Conservation (phyloP, 2,797 vertebrate genomes). For the Xenopus petersii region DNA sequence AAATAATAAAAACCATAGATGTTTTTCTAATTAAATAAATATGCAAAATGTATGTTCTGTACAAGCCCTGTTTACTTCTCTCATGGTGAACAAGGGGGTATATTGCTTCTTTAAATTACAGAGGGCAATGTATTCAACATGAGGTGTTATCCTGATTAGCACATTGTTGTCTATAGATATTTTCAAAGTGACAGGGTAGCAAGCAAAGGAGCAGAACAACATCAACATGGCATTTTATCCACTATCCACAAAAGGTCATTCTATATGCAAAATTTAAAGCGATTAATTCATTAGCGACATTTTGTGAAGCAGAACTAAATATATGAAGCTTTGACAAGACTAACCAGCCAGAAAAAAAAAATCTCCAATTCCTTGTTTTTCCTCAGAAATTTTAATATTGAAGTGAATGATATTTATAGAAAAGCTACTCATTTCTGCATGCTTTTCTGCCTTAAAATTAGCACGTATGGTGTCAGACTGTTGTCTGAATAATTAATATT, state of each 20-base stretch:
- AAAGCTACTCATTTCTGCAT: too few relatives aligned
- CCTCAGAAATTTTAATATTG: background rate
- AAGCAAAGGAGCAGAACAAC: background rate
- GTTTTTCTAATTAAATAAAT: too few relatives aligned
- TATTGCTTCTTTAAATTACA: too few relatives aligned
- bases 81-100: too few relatives aligned
- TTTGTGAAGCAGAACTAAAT: constrained; percentile 1
- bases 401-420: background rate
- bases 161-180: background rate
- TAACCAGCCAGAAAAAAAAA: background rate
- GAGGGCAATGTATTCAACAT: too few relatives aligned
- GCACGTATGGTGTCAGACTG: too few relatives aligned
- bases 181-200: background rate
- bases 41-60: too few relatives aligned
- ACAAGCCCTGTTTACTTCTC: too few relatives aligned
- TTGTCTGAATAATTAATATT: too few relatives aligned
- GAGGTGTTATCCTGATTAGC: background rate
- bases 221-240: background rate
- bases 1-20: too few relatives aligned
- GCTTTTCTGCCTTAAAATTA: too few relatives aligned
- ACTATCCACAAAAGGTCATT: background rate
- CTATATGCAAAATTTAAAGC: background rate
- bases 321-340: background rate
- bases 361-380: background rate
- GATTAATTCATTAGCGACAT: background rate